A percentile compares a stretch with the other conserved stretches of the same genome.
These are phyloP conservation scores for Channallabes apus DNA, from an alignment of 2,797 vertebrate species.

Conservation along the genomic window DNA sequence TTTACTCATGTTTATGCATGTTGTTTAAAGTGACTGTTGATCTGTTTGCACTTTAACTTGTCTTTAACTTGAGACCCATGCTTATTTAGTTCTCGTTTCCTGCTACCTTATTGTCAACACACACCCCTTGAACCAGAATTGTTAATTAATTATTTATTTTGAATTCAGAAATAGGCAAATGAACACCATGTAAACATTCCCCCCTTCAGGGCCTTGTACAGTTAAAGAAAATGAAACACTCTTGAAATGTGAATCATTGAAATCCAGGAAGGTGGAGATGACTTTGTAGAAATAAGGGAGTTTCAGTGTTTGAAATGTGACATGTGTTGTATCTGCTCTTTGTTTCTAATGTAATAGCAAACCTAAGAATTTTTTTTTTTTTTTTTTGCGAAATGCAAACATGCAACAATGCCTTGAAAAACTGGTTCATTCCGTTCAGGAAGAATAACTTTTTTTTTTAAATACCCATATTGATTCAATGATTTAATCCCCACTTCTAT, in stretches of 20 bases:
- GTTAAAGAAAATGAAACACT: neutral
- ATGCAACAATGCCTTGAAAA: neutral
- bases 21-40: neutral
- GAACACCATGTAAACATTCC: neutral
- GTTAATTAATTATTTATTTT: constrained; percentile 12
- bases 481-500: neutral
- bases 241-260: neutral
- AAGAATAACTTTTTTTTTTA: neutral
- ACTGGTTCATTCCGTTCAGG: constrained; percentile 12
- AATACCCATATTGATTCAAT: neutral
- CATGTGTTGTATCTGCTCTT: neutral
- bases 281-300: neutral
- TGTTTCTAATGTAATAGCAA: neutral
- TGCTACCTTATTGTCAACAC: neutral
- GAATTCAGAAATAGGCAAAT: constrained; percentile 4
- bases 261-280: neutral
- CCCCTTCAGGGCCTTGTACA: neutral
- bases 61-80: neutral
- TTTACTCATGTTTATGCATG: neutral
- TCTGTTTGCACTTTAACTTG: neutral
- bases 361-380: too few relatives aligned
- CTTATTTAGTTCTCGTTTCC: neutral
- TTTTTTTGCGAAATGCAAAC: neutral
- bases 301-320: neutral
- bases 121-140: neutral